A percentile compares a stretch with the other conserved stretches of the same genome.
Evolutionary conservation across 2,888 invertebrate species (phyloP).

Genomic region (Glyphotaelius pellucidus): DNA sequence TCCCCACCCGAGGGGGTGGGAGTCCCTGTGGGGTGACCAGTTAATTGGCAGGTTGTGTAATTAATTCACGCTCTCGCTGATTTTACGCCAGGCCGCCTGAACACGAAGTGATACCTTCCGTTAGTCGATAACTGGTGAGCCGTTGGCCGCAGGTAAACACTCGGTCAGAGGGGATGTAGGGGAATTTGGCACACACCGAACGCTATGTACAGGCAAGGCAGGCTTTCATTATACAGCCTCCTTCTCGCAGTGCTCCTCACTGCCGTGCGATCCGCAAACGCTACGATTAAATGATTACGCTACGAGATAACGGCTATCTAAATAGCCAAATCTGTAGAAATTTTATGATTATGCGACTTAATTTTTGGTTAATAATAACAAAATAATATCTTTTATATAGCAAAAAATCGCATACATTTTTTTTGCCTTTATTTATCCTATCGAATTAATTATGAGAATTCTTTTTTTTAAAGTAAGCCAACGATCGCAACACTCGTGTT

Average conservation of each 20-base stretch:
- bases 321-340: not conserved
- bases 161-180: not conserved
- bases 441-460: too few species aligned
- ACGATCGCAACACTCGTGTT: not conserved
- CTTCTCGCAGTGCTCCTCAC: not conserved
- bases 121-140: conserved; percentile 35
- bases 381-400: too few species aligned
- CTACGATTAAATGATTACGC: not conserved
- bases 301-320: not conserved
- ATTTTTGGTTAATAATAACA: not conserved
- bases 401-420: not conserved
- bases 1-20: not conserved
- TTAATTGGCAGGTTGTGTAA: conserved; percentile 61
- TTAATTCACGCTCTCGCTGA: conserved; percentile 60
- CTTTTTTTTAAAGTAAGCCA: not conserved
- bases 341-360: not conserved
- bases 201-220: not conserved
- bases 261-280: not conserved
- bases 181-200: not conserved
- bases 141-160: not conserved
- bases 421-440: not conserved
- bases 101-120: conserved; percentile 51
- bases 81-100: conserved; percentile 40
- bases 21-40: not conserved
- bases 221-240: not conserved